A percentile compares a stretch with the other conserved stretches of the same genome.
phyloP scores from a whole-genome alignment of 1,140 invertebrate genomes.

The Dreissena rostriformis region DNA sequence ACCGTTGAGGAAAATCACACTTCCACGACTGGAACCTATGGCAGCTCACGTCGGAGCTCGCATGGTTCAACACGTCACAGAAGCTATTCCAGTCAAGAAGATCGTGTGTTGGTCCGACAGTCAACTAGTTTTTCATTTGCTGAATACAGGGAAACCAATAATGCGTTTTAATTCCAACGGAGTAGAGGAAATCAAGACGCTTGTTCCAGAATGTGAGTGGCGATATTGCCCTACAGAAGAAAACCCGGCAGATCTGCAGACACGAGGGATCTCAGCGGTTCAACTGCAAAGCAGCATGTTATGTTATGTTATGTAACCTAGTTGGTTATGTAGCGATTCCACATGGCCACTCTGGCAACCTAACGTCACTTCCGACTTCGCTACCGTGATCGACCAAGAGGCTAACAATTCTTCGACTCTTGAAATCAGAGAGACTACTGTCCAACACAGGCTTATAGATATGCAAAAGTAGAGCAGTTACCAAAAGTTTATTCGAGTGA shows the following conservation, averaged over 20 bases:
- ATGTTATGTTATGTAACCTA: background rate
- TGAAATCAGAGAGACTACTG: background rate
- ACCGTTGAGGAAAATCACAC: background rate
- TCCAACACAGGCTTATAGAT: background rate
- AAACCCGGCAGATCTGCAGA: background rate
- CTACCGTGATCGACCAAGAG: background rate
- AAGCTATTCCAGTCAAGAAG: background rate
- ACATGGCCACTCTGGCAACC: background rate
- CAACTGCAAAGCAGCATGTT: background rate
- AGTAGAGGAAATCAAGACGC: slow-evolving; percentile 7
- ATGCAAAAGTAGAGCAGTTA: background rate
- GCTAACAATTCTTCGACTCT: background rate
- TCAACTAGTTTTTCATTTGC: background rate
- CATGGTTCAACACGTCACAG: background rate
- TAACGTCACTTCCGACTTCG: background rate
- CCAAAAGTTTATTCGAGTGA: background rate
- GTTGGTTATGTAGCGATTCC: background rate
- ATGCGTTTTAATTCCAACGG: background rate
- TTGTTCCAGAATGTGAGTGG: background rate
- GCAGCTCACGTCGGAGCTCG: background rate
- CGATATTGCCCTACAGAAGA: slow-evolving; percentile 16
- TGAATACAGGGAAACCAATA: background rate
- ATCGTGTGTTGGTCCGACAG: background rate
- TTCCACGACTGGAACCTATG: background rate
- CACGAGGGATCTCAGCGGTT: background rate